These are phyloP conservation scores for Spatulosminthurus flaviceps DNA, from an alignment of 2,888 invertebrate species.

Conservation along the genomic window DNA sequence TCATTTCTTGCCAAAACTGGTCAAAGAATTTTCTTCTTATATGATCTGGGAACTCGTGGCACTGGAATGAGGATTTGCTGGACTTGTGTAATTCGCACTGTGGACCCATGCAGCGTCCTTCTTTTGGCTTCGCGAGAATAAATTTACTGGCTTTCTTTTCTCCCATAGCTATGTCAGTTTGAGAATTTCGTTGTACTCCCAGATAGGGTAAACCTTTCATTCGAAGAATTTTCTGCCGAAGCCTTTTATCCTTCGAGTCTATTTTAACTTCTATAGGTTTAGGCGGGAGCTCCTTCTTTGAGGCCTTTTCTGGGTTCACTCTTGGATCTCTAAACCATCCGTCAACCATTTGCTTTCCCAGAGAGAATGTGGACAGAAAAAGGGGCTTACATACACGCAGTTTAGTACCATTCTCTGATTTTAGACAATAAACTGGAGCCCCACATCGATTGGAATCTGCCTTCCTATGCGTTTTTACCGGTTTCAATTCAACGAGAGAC, in stretches of 20 bases:
- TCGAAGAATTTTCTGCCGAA: background rate
- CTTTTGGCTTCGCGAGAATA: background rate
- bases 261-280: background rate
- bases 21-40: background rate
- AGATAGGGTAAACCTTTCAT: constrained; percentile 3
- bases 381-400: background rate
- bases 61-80: constrained; percentile 13
- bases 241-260: background rate
- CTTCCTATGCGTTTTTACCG: background rate
- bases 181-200: background rate
- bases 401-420: background rate
- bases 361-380: background rate
- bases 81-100: background rate
- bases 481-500: background rate
- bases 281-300: background rate
- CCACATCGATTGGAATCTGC: background rate
- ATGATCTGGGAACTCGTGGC: constrained; percentile 1
- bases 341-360: constrained; percentile 5
- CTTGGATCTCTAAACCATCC: background rate
- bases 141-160: background rate
- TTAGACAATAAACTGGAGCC: background rate
- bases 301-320: background rate
- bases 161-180: background rate
- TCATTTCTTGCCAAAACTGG: background rate
- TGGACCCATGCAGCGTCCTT: background rate